Evolutionary conservation across 2,888 invertebrate genomes (phyloP).

Genomic region (Carterocephalus palaemon): DNA sequence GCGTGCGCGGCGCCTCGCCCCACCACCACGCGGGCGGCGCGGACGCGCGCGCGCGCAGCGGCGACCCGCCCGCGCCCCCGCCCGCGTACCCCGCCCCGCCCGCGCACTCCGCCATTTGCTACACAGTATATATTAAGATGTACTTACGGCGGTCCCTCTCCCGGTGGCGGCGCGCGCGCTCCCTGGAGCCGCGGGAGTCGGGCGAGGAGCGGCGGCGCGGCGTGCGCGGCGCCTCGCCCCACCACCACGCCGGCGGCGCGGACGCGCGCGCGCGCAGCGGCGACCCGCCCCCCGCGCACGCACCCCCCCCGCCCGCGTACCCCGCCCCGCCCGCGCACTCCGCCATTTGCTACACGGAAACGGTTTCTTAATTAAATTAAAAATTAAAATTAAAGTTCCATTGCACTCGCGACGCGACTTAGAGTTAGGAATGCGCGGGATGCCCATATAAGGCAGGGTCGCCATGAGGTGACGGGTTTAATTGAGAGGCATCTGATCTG

Average conservation of each 20-base stretch:
- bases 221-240: slow-evolving; percentile 34
- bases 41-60: slow-evolving; percentile 52
- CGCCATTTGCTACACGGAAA: too few species aligned
- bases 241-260: slow-evolving; percentile 55
- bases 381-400: too few species aligned
- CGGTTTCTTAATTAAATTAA: too few species aligned
- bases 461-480: too few species aligned
- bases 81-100: too few species aligned
- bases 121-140: too few species aligned
- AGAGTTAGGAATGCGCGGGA: too few species aligned
- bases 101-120: too few species aligned
- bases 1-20: slow-evolving; percentile 35
- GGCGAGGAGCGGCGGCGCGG: slow-evolving; percentile 63
- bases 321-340: too few species aligned
- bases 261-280: slow-evolving; percentile 54
- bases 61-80: slow-evolving; percentile 40
- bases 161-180: slow-evolving; percentile 49
- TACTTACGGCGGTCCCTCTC: slow-evolving; percentile 48
- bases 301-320: slow-evolving; percentile 29
- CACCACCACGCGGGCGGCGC: slow-evolving; percentile 55
- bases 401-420: too few species aligned
- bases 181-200: slow-evolving; percentile 56
- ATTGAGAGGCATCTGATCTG: too few species aligned
- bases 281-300: slow-evolving; percentile 42
- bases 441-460: too few species aligned